Conservation (phyloP, 2,888 invertebrate species). For the Diarsia rubi region DNA sequence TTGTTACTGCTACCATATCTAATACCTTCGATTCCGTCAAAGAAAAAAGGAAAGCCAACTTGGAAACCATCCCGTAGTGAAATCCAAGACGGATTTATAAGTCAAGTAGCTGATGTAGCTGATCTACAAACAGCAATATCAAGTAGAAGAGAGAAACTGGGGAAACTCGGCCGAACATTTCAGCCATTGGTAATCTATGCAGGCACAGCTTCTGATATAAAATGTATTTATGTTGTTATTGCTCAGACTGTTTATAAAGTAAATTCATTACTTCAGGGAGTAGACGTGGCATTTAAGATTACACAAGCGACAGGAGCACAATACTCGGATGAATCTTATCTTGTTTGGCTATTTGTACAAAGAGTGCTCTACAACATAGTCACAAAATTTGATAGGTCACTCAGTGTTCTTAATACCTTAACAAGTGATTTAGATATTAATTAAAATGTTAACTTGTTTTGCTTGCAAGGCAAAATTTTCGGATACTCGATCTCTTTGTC, state of each 20-base stretch:
- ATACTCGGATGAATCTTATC: neutral
- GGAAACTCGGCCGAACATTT: neutral
- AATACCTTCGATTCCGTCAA: neutral
- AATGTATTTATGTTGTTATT: neutral
- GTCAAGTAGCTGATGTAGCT: neutral
- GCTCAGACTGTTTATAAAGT: too few relatives aligned
- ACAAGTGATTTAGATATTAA: too few relatives aligned
- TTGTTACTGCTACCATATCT: neutral
- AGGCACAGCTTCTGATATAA: too few relatives aligned
- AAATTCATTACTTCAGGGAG: neutral
- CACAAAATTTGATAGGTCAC: neutral
- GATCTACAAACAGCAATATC: conserved; percentile 1
- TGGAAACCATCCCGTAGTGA: neutral
- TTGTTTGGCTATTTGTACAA: neutral
- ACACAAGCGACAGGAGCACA: neutral
- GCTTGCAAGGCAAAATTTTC: too few relatives aligned
- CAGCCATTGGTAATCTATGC: too few relatives aligned
- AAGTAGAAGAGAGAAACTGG: neutral
- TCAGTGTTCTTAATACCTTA: neutral
- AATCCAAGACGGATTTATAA: neutral
- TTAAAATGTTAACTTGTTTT: too few relatives aligned
- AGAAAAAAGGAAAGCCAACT: neutral
- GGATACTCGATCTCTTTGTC: too few relatives aligned
- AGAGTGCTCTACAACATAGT: neutral
- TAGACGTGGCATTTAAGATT: neutral